A percentile compares a stretch with the other conserved stretches of the same genome.
phyloP scores from a whole-genome alignment of 2,888 invertebrate genomes.

The Cynaeus angustus region DNA sequence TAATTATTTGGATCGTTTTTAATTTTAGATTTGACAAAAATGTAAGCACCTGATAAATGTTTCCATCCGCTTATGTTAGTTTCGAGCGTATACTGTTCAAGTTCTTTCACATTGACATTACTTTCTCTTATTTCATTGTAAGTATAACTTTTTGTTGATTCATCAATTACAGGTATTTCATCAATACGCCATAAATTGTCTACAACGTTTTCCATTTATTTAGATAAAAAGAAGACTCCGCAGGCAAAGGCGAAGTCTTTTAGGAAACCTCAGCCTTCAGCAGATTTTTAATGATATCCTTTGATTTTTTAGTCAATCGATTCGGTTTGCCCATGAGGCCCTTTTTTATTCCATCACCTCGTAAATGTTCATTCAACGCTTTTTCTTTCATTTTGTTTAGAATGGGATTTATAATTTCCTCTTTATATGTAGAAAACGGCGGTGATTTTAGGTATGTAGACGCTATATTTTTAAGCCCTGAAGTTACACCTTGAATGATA shows the following conservation, averaged over 20 bases:
- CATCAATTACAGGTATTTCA: slow-evolving; percentile 15
- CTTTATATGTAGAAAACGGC: slow-evolving; percentile 38
- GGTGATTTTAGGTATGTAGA: slow-evolving; percentile 32
- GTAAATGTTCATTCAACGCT: slow-evolving; percentile 29
- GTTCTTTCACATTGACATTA: slow-evolving; percentile 20
- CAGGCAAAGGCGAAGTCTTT: too few species aligned
- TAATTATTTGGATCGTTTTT: background rate
- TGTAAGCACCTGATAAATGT: slow-evolving; percentile 11
- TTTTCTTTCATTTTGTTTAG: slow-evolving; percentile 34
- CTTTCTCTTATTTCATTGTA: slow-evolving; percentile 28
- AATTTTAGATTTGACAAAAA: slow-evolving; percentile 15
- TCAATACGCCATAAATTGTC: slow-evolving; percentile 25
- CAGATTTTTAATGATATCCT: slow-evolving; percentile 8
- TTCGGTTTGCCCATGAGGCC: background rate
- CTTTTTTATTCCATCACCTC: slow-evolving; percentile 10
- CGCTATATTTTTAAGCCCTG: slow-evolving; percentile 36
- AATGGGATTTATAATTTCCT: slow-evolving; percentile 28
- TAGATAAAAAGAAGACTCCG: too few species aligned
- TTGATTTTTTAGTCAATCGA: slow-evolving; percentile 15
- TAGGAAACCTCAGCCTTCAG: slow-evolving; percentile 1
- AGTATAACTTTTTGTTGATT: slow-evolving; percentile 24
- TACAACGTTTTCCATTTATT: slow-evolving; percentile 18
- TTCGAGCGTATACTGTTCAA: slow-evolving; percentile 28
- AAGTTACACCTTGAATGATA: slow-evolving; percentile 37
- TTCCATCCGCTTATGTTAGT: slow-evolving; percentile 17